Conservation (phyloP, 2,797 vertebrate genomes). For the Spinus pinus region DNA sequence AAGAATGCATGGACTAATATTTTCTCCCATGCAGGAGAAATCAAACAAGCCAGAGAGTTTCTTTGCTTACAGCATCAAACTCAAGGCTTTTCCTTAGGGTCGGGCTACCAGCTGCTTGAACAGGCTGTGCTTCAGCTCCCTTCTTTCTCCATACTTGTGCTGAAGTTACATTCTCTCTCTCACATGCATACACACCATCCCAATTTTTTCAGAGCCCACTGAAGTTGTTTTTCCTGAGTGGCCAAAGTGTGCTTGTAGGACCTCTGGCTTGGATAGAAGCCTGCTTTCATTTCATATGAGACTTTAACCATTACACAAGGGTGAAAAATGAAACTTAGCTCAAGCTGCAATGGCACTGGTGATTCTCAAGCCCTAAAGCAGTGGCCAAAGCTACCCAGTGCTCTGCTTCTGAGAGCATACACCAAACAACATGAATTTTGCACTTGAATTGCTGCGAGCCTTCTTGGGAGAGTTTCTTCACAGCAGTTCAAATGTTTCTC, state of each 20-base stretch:
- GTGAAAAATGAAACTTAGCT: background rate
- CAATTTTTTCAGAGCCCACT: background rate
- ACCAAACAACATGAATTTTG: background rate
- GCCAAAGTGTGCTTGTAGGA: background rate
- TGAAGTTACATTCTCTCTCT: background rate
- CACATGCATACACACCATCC: background rate
- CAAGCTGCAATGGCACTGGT: background rate
- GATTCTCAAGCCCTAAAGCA: background rate
- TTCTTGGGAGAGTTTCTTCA: background rate
- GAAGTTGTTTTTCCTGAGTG: background rate
- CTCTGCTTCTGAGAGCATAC: background rate
- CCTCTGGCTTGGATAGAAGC: background rate
- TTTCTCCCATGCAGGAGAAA: background rate
- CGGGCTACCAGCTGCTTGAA: constrained; percentile 21
- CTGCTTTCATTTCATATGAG: background rate
- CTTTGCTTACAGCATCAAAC: constrained; percentile 11
- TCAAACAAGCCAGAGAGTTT: background rate
- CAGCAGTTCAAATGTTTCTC: background rate
- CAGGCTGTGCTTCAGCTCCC: background rate
- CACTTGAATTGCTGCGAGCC: background rate
- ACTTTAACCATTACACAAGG: background rate
- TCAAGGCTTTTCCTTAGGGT: constrained; percentile 10
- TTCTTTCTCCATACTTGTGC: background rate
- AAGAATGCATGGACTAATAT: background rate
- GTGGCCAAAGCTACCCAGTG: background rate